Evolutionary conservation across 1,140 invertebrate genomes (phyloP).

Genomic region (Laupala kohalensis): DNA sequence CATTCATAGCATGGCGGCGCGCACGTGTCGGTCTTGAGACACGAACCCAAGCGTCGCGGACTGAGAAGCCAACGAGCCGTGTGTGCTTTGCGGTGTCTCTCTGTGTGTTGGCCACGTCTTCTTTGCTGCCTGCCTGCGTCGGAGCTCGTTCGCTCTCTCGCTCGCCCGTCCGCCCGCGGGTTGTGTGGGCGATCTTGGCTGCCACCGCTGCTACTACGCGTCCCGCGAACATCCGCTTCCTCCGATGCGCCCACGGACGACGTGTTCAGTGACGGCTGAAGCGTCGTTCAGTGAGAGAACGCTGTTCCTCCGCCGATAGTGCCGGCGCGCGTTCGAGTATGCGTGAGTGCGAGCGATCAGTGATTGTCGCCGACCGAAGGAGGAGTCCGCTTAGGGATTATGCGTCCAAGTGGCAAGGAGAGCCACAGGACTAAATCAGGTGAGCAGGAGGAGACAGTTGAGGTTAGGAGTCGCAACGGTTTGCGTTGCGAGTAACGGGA

Average conservation of each 20-base stretch:
- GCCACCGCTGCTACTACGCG: neutral
- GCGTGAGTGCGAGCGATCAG: neutral
- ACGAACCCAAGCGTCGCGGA: neutral
- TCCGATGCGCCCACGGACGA: neutral
- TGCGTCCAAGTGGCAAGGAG: neutral
- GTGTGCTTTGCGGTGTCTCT: too few species aligned
- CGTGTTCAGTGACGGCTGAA: too few species aligned
- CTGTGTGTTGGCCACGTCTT: neutral
- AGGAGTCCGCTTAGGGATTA: neutral
- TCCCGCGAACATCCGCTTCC: neutral
- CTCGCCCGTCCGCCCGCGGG: too few species aligned
- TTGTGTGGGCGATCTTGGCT: neutral
- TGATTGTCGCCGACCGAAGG: neutral
- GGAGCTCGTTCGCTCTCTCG: too few species aligned
- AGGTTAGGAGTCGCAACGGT: too few species aligned
- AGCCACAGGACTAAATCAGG: neutral
- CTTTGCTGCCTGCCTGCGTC: neutral
- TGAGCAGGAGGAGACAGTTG: too few species aligned
- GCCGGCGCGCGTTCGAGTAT: neutral
- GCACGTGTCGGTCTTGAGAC: neutral
- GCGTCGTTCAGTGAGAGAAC: neutral
- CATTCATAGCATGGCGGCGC: neutral
- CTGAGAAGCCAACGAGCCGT: too few species aligned
- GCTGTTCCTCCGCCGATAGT: too few species aligned
- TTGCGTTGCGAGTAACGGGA: too few species aligned